A percentile compares a stretch with the other conserved stretches of the same genome.
Conservation (phyloP, 2,888 invertebrate species). For the Odontocolon sp. region DNA sequence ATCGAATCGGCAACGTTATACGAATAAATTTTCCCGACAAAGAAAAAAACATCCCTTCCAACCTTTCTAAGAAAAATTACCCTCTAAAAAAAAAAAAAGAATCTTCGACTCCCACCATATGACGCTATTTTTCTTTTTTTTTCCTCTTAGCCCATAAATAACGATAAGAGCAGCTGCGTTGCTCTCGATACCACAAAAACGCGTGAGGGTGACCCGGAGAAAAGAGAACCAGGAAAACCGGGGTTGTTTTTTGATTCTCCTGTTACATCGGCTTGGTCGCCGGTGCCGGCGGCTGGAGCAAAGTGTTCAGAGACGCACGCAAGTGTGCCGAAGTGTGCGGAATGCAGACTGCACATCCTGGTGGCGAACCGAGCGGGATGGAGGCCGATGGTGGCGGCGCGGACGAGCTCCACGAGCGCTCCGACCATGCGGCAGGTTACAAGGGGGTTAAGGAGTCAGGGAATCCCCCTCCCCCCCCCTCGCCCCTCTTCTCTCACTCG, state of each 20-base stretch:
- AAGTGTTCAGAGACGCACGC: no score
- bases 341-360: no score
- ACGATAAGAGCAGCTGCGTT: slow-evolving; percentile 6
- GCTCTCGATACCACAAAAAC: not conserved
- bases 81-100: not conserved
- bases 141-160: not conserved
- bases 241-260: no score
- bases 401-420: slow-evolving; percentile 15
- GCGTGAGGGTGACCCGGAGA: no score
- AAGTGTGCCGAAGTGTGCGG: no score
- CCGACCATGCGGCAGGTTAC: slow-evolving; percentile 53
- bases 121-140: not conserved
- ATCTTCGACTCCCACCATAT: not conserved
- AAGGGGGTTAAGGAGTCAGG: slow-evolving; percentile 63
- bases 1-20: no score
- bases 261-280: no score
- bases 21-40: not conserved
- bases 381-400: no score
- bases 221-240: no score
- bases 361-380: no score
- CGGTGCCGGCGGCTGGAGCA: not conserved
- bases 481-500: slow-evolving; percentile 34
- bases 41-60: not conserved
- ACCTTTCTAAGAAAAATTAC: not conserved
- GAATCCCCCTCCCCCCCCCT: slow-evolving; percentile 53